phyloP scores from a whole-genome alignment of 2,888 invertebrate species.

The Trachelus iudaicus region DNA sequence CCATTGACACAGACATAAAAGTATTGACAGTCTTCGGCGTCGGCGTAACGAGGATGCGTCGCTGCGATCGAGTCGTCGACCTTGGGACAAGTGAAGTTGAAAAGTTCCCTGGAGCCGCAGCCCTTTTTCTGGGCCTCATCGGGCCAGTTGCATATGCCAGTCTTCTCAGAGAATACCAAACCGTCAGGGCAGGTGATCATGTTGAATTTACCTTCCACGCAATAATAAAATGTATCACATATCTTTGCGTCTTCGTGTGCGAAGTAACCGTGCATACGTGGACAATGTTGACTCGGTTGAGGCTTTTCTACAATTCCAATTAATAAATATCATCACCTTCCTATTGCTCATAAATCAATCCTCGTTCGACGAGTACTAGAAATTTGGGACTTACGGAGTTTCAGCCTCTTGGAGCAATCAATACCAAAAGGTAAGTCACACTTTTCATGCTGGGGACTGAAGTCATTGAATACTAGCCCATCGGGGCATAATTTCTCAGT shows the following conservation, averaged over 20 bases:
- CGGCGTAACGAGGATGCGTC: slow-evolving; percentile 87
- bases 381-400: slow-evolving; percentile 76
- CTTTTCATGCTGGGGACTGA: slow-evolving; percentile 82
- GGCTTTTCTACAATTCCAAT: slow-evolving; percentile 73
- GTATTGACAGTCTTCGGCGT: slow-evolving; percentile 89
- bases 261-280: slow-evolving; percentile 88
- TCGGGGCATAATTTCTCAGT: slow-evolving; percentile 87
- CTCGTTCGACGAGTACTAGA: neutral
- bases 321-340: neutral
- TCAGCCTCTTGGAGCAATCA: slow-evolving; percentile 82
- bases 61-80: slow-evolving; percentile 78
- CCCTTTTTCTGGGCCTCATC: slow-evolving; percentile 90
- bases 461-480: slow-evolving; percentile 91
- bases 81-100: slow-evolving; percentile 84
- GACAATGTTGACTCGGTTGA: slow-evolving; percentile 79
- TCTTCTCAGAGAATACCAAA: slow-evolving; percentile 87
- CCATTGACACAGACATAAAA: slow-evolving; percentile 95
- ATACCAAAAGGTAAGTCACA: slow-evolving; percentile 89
- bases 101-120: slow-evolving; percentile 87
- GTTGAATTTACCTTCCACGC: slow-evolving; percentile 89
- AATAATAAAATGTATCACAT: slow-evolving; percentile 90
- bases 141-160: slow-evolving; percentile 92
- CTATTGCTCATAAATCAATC: neutral
- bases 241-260: slow-evolving; percentile 81
- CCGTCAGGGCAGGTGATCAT: slow-evolving; percentile 90